These are phyloP conservation scores for Cecidostiba fungosa DNA, from an alignment of 2,888 invertebrate species.

Conservation along the genomic window DNA sequence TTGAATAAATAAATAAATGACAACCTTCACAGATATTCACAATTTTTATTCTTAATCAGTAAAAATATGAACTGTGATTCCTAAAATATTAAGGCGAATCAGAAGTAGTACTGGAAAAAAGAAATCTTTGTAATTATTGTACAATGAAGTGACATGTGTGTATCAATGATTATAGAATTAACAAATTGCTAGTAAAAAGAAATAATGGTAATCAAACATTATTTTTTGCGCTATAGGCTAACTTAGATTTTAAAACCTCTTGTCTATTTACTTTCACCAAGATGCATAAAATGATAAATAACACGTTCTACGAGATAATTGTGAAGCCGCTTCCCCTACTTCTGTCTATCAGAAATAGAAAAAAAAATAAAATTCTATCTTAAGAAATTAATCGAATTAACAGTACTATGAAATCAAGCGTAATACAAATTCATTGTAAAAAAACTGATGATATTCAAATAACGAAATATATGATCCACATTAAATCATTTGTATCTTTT, in stretches of 20 bases:
- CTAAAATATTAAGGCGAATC: conserved; percentile 63
- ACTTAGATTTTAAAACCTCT: conserved; percentile 55
- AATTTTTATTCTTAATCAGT: conserved; percentile 55
- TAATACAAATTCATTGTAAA: conserved; percentile 52
- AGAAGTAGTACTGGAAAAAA: conserved; percentile 55
- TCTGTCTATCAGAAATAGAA: conserved; percentile 53
- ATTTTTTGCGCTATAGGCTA: conserved; percentile 59
- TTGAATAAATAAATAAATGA: no score
- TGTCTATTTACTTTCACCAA: conserved; percentile 55
- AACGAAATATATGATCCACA: conserved; percentile 33
- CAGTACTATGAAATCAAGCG: conserved; percentile 46
- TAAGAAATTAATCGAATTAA: conserved; percentile 45
- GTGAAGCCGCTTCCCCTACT: conserved; percentile 57
- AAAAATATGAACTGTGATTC: conserved; percentile 64
- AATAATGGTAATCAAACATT: conserved; percentile 53
- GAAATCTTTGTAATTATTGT: conserved; percentile 64
- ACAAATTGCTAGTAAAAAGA: conserved; percentile 56
- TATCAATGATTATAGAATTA: conserved; percentile 55
- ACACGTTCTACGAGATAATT: conserved; percentile 53
- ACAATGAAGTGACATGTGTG: conserved; percentile 60
- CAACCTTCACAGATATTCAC: conserved; percentile 51
- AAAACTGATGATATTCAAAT: conserved; percentile 13
- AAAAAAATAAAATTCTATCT: conserved; percentile 36
- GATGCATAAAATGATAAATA: conserved; percentile 52
- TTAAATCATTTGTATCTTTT: not conserved